Evolutionary conservation across 2,888 invertebrate genomes (phyloP), one percentile per base, ranked within the genome.

Genomic region (Plusia festucae): DNA sequence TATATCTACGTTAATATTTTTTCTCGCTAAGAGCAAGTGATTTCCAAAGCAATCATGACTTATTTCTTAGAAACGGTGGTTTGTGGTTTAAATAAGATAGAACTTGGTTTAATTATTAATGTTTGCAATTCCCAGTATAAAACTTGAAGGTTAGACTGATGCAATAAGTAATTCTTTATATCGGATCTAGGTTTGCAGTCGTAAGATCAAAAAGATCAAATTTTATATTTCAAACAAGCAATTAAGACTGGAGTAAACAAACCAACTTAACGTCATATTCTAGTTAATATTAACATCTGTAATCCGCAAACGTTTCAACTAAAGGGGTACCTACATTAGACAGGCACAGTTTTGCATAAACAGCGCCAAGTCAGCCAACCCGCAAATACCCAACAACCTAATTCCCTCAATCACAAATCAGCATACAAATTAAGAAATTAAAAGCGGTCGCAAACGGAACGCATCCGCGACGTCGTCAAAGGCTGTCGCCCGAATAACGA

Each of bases 401-500:
- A 70, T 73, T 68, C 79, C 66, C 70, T 79, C 70, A 79, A 79
- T 79, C 68, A 63, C 70, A 79, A 79, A 79, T 82, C 80, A 79
- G 68, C 75, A 74, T 70, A 80, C 78, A 80, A 80, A 78, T 80
- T 69, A 80, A 79, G 80, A 82, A 79, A 79, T 82, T 71, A 70
- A 67, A 79, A 55, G 57, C 57, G 62, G 78, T 67, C 66, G 73
- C 85, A 85, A 87, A 78, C 73, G 86, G 84, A 85, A 82, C 77
- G 70, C 70, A 82, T 74, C 87, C 89, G 88, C 90, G 90, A 85
- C 91, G 90, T 92, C 92, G 93, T 93, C 92, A 93, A 93, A 93
- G 95, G 95, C 94, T 95, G 95, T 94, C 95, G 95, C 91, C 95
- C 95, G 94, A 94, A 95, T 95, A 95, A 95, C 94, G 95, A 92